Conservation (phyloP, 2,888 invertebrate species). For the Tenodera sinensis region DNA sequence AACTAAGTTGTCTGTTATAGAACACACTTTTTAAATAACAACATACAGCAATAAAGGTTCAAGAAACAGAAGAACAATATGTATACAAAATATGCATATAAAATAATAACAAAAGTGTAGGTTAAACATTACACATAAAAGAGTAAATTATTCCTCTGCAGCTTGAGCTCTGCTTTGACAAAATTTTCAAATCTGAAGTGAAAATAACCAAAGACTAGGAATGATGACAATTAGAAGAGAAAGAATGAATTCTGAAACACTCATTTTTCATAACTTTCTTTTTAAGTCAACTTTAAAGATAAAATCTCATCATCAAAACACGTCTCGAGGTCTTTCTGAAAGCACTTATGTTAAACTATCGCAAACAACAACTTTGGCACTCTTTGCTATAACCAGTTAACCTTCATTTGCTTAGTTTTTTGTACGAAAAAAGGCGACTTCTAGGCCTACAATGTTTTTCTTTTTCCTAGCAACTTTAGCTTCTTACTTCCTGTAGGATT, state of each 20-base stretch:
- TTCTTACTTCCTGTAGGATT: background rate
- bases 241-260: background rate
- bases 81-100: background rate
- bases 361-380: constrained; percentile 2
- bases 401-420: background rate
- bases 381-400: background rate
- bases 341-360: background rate
- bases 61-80: background rate
- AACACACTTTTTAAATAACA: background rate
- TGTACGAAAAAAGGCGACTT: background rate
- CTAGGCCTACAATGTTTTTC: background rate
- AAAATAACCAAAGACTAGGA: background rate
- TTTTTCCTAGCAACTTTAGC: background rate
- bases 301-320: background rate
- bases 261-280: background rate
- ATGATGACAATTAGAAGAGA: background rate
- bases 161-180: background rate
- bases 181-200: background rate
- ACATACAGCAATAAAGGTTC: no score
- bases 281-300: background rate
- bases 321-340: background rate
- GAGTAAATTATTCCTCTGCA: background rate
- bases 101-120: background rate
- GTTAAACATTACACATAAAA: background rate
- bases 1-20: no score